Percentiles rank a stretch among this genome's conserved stretches.
Evolutionary conservation across 92 coral and sea anemone species (phyloP).

Genomic region (Micromussa lordhowensis): DNA sequence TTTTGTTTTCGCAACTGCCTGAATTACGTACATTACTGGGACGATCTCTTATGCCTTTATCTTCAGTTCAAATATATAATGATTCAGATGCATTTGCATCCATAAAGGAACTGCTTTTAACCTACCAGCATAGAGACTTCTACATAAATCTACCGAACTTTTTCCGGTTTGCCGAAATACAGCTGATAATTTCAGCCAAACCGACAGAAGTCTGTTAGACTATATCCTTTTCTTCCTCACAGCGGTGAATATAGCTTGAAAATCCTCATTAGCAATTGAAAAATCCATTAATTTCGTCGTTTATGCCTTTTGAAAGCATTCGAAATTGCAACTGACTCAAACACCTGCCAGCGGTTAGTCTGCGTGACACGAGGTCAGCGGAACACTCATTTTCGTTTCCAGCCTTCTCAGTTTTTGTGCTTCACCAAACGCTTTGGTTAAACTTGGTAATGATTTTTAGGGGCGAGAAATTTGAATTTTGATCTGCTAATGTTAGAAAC

Average conservation of each 20-base stretch:
- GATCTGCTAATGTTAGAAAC: not conserved
- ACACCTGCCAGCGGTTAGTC: not conserved
- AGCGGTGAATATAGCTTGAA: not conserved
- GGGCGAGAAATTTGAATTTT: not conserved
- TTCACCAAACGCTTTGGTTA: not conserved
- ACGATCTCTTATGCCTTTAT: too few relatives aligned
- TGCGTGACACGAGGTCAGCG: not conserved
- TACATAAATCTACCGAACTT: not conserved
- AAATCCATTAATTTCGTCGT: not conserved
- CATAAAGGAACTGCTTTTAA: not conserved
- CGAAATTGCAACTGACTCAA: not conserved
- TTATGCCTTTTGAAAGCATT: not conserved
- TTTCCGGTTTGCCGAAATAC: not conserved
- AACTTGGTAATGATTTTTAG: not conserved
- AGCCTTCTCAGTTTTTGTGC: not conserved
- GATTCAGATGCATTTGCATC: too few relatives aligned
- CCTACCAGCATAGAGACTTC: not conserved
- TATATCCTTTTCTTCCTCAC: not conserved
- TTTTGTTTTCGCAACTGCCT: too few relatives aligned
- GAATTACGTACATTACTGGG: too few relatives aligned
- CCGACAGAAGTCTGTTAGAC: not conserved
- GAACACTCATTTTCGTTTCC: not conserved
- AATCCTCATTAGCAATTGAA: not conserved
- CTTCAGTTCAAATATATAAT: too few relatives aligned
- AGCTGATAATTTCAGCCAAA: not conserved